Evolutionary conservation across 2,113 vertebrate genomes (phyloP), one percentile per base, ranked within the genome.

Genomic region (Ahaetulla prasina): DNA sequence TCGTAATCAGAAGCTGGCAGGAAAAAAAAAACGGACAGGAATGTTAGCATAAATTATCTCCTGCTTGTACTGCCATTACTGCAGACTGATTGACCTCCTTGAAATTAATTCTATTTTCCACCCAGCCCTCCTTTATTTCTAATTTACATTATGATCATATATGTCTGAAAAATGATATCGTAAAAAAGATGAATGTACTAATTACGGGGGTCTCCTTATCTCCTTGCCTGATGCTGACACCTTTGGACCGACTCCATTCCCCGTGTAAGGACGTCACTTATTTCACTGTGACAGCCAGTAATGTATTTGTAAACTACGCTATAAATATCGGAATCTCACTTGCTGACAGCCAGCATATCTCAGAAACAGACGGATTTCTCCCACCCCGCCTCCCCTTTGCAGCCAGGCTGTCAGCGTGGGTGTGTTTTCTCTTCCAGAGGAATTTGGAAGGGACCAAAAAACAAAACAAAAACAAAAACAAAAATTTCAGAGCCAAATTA

Each of bases 131-230:
- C 99, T 99, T 98, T 99, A 99, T 99, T 99, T 99, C 99, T 99
- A 99, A 99, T 99, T 99, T 99, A 99, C 99, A 99, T 99, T 99
- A 99, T 97, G 98, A 99, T 99, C 99, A 99, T 99, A 99, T 99
- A 99, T 98, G 99, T 99, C 99, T 99, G 99, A 99, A 99, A 99
- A 99, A 99, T 99, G 98, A 99, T 99, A 99, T 99, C 98, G 98
- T 99, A 99, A 99, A 99, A 99, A 99, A 99, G 99, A 99, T 99
- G 98, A 99, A 99, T 99, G 99, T 99, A 99, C 99, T 99, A 99
- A 99, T 99, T 99, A 99, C 98, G 98, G 98, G 98, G 98, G 98
- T 98, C 98, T 98, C 98, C 98, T 99, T 99, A 99, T 99, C 99
- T 99, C 98, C 98, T 97, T 98, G 98, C 98, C 98, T 97, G 96